A percentile compares a stretch with the other conserved stretches of the same genome.
Conservation (phyloP, 2,888 invertebrate species). For the Limenitis camilla region DNA sequence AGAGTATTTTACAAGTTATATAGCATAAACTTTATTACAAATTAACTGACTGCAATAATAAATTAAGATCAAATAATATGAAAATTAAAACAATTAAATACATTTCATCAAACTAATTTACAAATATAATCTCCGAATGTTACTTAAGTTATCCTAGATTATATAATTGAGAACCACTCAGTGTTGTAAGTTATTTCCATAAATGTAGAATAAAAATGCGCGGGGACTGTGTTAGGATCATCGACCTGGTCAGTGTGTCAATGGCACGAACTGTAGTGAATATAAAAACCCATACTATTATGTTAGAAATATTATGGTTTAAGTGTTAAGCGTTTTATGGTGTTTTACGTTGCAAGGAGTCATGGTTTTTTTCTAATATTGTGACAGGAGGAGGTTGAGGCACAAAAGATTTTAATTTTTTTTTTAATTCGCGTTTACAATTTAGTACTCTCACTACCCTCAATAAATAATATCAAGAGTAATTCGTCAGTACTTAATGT, state of each 20-base stretch:
- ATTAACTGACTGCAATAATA: no score
- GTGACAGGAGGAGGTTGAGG: background rate
- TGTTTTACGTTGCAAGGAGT: background rate
- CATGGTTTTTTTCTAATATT: background rate
- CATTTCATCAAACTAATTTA: background rate
- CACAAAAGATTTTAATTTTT: no score
- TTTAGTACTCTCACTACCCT: no score
- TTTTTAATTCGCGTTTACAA: no score
- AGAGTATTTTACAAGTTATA: no score
- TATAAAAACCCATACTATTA: constrained; percentile 12
- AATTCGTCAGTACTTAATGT: no score
- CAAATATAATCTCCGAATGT: no score
- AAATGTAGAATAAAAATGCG: constrained; percentile 36
- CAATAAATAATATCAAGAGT: no score
- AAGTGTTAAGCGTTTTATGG: background rate
- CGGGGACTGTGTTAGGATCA: constrained; percentile 25
- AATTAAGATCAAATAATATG: no score
- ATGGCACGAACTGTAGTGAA: constrained; percentile 31
- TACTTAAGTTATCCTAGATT: no score
- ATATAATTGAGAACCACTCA: no score
- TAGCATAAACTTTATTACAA: no score
- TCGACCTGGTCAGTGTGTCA: constrained; percentile 32
- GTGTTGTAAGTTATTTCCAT: constrained; percentile 34
- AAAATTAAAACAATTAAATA: background rate
- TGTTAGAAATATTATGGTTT: constrained; percentile 6